A percentile compares a stretch with the other conserved stretches of the same genome.
Conservation (phyloP, 2,113 vertebrate species). For the Entelurus aequoreus region DNA sequence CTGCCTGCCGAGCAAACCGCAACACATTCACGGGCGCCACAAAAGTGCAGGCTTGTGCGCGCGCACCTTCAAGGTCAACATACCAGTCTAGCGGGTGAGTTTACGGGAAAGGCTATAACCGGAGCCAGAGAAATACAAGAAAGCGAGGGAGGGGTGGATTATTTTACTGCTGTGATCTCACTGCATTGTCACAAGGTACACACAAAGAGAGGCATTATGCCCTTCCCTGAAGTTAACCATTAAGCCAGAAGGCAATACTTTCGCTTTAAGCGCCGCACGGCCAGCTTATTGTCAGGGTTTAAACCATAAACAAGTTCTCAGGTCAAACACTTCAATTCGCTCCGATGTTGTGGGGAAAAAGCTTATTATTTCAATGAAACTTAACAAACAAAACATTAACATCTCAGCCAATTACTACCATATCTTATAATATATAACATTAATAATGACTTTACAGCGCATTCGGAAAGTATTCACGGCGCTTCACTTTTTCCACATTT, state of each 20-base stretch:
- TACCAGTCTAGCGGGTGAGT: slow-evolving; percentile 6
- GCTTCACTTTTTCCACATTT: too few species aligned
- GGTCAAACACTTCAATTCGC: background rate
- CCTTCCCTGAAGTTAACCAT: background rate
- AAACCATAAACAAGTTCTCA: background rate
- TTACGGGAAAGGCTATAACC: slow-evolving; percentile 4
- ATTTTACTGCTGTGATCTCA: slow-evolving; percentile 11
- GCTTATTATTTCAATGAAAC: background rate
- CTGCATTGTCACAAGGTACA: slow-evolving; percentile 9
- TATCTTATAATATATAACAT: too few species aligned
- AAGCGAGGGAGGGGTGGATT: slow-evolving; percentile 3
- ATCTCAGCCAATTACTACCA: too few species aligned
- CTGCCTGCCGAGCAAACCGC: background rate
- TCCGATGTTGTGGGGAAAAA: background rate
- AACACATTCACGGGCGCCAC: background rate
- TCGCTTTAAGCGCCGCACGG: background rate
- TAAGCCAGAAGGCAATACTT: slow-evolving; percentile 7
- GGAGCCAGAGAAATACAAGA: slow-evolving; percentile 5
- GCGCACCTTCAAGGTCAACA: slow-evolving; percentile 8
- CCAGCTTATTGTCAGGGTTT: background rate
- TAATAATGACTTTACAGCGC: too few species aligned
- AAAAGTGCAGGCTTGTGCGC: background rate
- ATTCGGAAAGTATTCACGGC: too few species aligned
- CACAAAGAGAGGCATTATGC: slow-evolving; percentile 3
- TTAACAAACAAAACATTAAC: too few species aligned